Base-by-base conservation (phyloP, 2,113 vertebrate genomes). In the Sturnus vulgaris region DNA sequence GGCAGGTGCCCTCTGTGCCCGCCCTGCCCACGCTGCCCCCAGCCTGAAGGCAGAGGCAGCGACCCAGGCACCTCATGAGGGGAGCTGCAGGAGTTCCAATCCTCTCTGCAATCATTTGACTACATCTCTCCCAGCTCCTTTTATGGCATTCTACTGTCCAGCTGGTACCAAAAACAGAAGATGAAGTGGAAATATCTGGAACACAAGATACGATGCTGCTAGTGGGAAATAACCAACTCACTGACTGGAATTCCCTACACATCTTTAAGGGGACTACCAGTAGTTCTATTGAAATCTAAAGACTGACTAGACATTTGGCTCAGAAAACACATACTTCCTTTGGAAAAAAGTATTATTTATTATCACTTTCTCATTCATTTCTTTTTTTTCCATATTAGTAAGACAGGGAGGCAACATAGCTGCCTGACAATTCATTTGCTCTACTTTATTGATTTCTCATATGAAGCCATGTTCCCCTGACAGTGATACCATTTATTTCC, bases 401-500 rank as follows among this genome's bases (percentile, higher is more conserved):
- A 64, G 65, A 63, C 35, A 77, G 24, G 31, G 44, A 83, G 33
- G 47, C 83, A 92, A 68, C 78, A 91, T 3, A 75, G 42, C 33
- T 53, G 28, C n/a, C 93, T 94, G 68, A 89, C 70, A 95, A 82
- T 61, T 85, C 66, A 70, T 94, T 92, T 95, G 63, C 84, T 77
- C 42, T 35, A 25, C 71, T 77, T 94, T 88, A 92, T 93, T 86
- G 85, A 97, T 90, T 94, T 93, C 75, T 93, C 75, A 44, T 69
- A 66, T 47, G 39, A 90, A 95, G 52, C 66, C 59, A 90, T n/a
- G 82, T 59, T 95, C 75, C 81, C 82, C 52, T 85, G 68, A 65
- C 22, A 15, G 28, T 94, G 91, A 91, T 88, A 92, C 94, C 79
- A 92, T 90, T 93, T 85, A 80, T 96, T 96, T 86, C 95, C 82